Conservation (phyloP, 2,113 vertebrate genomes). For the Oreochromis tanganicae region DNA sequence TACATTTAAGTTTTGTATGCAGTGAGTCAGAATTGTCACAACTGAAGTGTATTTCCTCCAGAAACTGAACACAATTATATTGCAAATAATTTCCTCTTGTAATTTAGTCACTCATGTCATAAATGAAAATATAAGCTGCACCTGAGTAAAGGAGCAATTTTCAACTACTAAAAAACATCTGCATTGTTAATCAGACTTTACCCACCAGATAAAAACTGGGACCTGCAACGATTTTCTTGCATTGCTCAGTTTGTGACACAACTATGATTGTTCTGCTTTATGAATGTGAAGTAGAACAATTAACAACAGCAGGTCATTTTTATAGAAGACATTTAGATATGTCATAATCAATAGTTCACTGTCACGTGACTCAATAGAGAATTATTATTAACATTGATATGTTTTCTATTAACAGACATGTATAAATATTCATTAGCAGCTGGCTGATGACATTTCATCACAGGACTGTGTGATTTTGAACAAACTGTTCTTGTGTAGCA, state of each 20-base stretch:
- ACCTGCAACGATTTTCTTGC: background rate
- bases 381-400: background rate
- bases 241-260: background rate
- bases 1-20: no score
- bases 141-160: background rate
- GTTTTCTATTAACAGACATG: background rate
- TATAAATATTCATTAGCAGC: background rate
- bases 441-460: background rate
- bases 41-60: background rate
- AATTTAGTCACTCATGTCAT: background rate
- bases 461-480: background rate
- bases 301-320: background rate
- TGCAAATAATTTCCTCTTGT: rapidly evolving
- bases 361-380: background rate
- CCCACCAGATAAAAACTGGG: background rate
- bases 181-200: background rate
- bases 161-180: background rate
- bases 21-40: background rate
- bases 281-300: background rate
- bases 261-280: background rate
- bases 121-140: background rate
- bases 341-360: background rate
- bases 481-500: background rate
- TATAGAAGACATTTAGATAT: background rate
- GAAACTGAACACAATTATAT: background rate